phyloP scores from a whole-genome alignment of 2,797 vertebrate genomes.

The Diceros bicornis region DNA sequence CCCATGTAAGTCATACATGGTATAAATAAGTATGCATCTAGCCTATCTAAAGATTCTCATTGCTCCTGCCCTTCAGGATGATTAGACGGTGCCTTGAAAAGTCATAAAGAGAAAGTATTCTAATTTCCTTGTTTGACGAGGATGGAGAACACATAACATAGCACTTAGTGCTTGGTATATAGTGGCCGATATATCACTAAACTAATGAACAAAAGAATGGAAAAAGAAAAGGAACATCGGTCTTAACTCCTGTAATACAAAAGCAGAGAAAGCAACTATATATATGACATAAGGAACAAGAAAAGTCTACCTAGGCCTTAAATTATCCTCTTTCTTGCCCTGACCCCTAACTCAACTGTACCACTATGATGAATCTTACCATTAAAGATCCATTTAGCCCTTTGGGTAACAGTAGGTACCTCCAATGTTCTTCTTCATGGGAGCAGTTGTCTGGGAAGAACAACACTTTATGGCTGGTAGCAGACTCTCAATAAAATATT shows the following conservation, averaged over 20 bases:
- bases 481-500: not conserved
- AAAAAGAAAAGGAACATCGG: not conserved
- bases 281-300: not conserved
- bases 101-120: not conserved
- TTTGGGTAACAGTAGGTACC: not conserved
- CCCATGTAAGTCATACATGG: not conserved
- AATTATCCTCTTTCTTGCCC: not conserved
- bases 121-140: not conserved
- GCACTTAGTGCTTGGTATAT: not conserved
- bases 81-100: not conserved
- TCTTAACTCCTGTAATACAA: not conserved
- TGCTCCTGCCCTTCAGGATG: not conserved
- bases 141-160: not conserved
- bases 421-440: not conserved
- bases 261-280: not conserved
- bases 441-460: not conserved
- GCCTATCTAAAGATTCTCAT: not conserved
- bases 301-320: not conserved
- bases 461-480: not conserved
- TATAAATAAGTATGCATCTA: not conserved
- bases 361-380: not conserved
- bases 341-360: not conserved
- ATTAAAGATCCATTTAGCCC: not conserved
- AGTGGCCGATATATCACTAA: not conserved
- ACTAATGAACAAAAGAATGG: not conserved